phyloP scores from a whole-genome alignment of 64 coral and sea anemone species.

The Astreopora myriophthalma region DNA sequence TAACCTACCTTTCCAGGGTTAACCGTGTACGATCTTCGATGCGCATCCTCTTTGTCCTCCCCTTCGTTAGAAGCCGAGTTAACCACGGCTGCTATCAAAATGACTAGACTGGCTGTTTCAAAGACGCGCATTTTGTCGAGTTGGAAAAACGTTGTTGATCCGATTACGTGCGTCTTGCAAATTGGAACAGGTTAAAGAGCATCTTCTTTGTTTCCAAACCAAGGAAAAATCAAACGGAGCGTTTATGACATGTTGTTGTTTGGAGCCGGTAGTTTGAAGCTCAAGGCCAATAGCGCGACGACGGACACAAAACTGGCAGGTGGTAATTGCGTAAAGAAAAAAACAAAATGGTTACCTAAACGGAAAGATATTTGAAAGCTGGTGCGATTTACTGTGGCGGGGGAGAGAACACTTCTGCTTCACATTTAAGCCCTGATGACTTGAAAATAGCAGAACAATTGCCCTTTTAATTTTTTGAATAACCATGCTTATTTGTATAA shows the following conservation, averaged over 20 bases:
- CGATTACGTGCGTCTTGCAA: background rate
- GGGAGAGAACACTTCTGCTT: background rate
- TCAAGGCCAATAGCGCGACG: background rate
- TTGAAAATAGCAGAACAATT: no score
- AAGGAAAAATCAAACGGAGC: background rate
- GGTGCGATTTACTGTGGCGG: background rate
- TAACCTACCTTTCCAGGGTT: slow-evolving; percentile 30
- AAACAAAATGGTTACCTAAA: background rate
- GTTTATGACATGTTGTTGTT: background rate
- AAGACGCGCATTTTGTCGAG: background rate
- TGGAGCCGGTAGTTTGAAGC: background rate
- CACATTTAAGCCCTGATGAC: no score
- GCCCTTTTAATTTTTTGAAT: no score
- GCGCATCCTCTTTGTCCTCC: background rate
- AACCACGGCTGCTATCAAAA: background rate
- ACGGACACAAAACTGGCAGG: background rate
- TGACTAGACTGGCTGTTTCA: background rate
- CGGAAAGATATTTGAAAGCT: background rate
- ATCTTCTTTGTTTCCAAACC: background rate
- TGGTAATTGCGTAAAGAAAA: background rate
- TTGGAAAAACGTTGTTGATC: background rate
- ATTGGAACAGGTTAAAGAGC: background rate
- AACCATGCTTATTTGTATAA: no score
- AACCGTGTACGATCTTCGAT: slow-evolving; percentile 9
- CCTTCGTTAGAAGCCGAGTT: background rate